Percentiles rank a stretch among this genome's conserved stretches.
These are phyloP conservation scores for Halocaridina rubra DNA, from an alignment of 2,888 invertebrate genomes.

Conservation along the genomic window DNA sequence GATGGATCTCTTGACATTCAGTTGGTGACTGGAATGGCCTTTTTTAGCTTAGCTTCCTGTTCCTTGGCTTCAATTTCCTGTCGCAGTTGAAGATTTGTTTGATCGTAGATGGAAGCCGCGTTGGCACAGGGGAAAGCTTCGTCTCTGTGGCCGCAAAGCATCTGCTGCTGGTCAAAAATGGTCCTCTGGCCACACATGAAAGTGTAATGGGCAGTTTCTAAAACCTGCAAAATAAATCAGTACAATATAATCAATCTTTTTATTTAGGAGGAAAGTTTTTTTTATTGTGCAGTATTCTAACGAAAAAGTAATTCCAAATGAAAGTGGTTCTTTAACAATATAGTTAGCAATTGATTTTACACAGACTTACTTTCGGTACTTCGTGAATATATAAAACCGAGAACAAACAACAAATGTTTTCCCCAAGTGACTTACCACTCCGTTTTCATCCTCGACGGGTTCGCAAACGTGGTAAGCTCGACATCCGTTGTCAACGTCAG, in stretches of 20 bases:
- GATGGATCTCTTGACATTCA: not conserved
- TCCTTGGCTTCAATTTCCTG: not conserved
- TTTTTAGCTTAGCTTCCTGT: not conserved
- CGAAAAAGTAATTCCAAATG: too few species aligned
- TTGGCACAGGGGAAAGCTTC: constrained; percentile 24
- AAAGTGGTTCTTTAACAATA: too few species aligned
- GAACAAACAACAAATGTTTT: too few species aligned
- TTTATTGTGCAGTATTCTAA: too few species aligned
- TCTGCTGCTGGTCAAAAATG: constrained; percentile 27
- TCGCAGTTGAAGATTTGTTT: not conserved
- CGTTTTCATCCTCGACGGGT: constrained; percentile 62
- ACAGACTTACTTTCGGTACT: too few species aligned
- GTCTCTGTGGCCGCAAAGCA: not conserved
- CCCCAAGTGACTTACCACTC: too few species aligned
- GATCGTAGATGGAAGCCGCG: constrained; percentile 26
- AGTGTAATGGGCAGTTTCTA: constrained; percentile 24
- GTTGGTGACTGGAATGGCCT: not conserved
- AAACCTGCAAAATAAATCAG: not conserved
- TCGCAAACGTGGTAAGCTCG: constrained; percentile 65
- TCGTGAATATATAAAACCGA: not conserved
- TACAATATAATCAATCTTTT: too few species aligned
- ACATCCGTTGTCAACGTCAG: constrained; percentile 64
- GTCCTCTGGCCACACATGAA: constrained; percentile 34
- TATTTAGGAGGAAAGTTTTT: too few species aligned
- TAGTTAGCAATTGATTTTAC: too few species aligned